A percentile compares a stretch with the other conserved stretches of the same genome.
Conservation (phyloP, 2,888 invertebrate species). For the Bellardia pandia region DNA sequence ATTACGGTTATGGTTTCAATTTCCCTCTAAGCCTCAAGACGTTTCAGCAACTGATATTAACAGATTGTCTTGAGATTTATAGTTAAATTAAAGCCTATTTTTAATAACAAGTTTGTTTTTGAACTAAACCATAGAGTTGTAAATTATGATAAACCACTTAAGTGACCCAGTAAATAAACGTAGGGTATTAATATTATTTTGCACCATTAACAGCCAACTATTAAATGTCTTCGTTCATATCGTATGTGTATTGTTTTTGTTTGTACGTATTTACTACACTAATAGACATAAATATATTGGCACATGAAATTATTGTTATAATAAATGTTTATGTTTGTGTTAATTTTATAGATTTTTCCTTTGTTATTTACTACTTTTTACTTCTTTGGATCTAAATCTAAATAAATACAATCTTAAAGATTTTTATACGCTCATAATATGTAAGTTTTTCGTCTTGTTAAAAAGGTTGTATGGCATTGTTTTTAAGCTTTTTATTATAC, state of each 20-base stretch:
- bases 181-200: constrained; percentile 10
- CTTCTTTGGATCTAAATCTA: constrained; percentile 23
- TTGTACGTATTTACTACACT: constrained; percentile 23
- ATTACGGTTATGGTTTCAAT: too few relatives aligned
- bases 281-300: constrained; percentile 36
- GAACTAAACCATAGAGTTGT: too few relatives aligned
- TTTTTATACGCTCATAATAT: constrained; percentile 38
- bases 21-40: too few relatives aligned
- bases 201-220: background rate
- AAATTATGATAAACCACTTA: too few relatives aligned
- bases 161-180: background rate
- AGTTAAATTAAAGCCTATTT: too few relatives aligned
- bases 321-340: constrained; percentile 71
- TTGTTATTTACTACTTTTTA: background rate
- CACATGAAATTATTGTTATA: constrained; percentile 59
- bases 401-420: constrained; percentile 27
- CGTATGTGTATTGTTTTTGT: constrained; percentile 9
- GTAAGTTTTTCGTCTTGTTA: constrained; percentile 27
- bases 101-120: too few relatives aligned
- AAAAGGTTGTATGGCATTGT: constrained; percentile 45
- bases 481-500: constrained; percentile 22
- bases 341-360: constrained; percentile 65
- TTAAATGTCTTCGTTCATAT: background rate
- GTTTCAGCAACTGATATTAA: too few relatives aligned
- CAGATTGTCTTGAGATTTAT: too few relatives aligned